These are phyloP conservation scores for Gastrophryne carolinensis DNA, from an alignment of 2,797 vertebrate genomes.

Conservation along the genomic window DNA sequence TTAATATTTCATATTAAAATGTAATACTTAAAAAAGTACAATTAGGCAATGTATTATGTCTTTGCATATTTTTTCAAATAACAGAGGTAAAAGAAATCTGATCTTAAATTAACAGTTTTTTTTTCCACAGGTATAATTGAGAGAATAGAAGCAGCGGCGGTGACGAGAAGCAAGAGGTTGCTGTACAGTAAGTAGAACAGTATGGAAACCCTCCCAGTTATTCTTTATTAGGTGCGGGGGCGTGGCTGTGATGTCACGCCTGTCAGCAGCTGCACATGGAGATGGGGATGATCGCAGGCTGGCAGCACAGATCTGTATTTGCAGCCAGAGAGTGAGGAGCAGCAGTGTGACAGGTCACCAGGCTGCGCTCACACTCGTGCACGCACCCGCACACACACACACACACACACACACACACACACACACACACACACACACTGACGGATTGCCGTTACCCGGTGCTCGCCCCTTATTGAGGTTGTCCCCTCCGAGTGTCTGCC, in stretches of 20 bases:
- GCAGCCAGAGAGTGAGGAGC: constrained; percentile 15
- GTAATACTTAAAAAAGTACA: too few species aligned
- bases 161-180: constrained; percentile 13
- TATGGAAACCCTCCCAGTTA: constrained; percentile 3
- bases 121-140: too few species aligned
- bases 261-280: constrained; percentile 71
- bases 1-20: too few species aligned
- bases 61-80: too few species aligned
- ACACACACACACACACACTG: too few species aligned
- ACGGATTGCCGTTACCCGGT: neutral
- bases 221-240: constrained; percentile 55
- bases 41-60: too few species aligned
- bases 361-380: neutral
- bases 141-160: constrained; percentile 4
- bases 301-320: constrained; percentile 38
- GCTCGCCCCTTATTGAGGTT: neutral
- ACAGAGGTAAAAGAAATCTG: too few species aligned
- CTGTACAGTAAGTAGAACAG: constrained; percentile 30
- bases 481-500: constrained; percentile 16
- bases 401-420: too few species aligned
- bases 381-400: too few species aligned
- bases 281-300: constrained; percentile 57
- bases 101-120: too few species aligned
- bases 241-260: constrained; percentile 69
- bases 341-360: neutral